Base-by-base conservation (phyloP, 2,888 invertebrate species). In the Hirtodrosophila duncani region DNA sequence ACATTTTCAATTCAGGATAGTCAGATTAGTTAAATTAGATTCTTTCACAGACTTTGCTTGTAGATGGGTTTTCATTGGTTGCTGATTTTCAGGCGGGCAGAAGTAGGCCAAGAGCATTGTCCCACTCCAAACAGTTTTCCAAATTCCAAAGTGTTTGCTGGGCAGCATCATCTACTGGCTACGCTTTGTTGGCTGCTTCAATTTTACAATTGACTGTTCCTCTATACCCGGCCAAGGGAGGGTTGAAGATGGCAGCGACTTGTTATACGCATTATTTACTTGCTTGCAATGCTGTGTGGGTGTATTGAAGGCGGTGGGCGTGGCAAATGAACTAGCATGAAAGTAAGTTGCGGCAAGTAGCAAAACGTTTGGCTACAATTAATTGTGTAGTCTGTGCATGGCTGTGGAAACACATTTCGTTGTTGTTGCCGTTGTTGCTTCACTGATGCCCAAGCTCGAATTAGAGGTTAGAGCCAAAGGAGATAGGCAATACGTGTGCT, bases 211-310 rank as follows among this genome's bases (percentile, higher is more conserved):
- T 67, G 72, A 77, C 67, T 75, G 59, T 79, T 60, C 70, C 52
- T 30, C 52, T 63, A 38, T 34, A 11, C 33, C 18, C 39, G 8
- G 27, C 13, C 10, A 14, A 18, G 17, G 5, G 7, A 20, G 30
- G 5, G 18, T 23, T 31, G 13, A 18, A 38, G 39, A 9, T 3
- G 10, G 17, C 10, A n/a, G 7, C 11, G 75, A 78, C 67, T 81
- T 74, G 75, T 78, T 81, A 74, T 78, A 75, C 75, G 75, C 79
- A 74, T 78, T 75, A 75, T 78, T 75, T 67, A 74, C 67, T 69
- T 63, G 63, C 62, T 62, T 64, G 61, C 64, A 70, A 67, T 59
- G 70, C 75, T 69, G 17, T 10, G 24, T 30, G 45, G 21, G 11
- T 26, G 14, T 31, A 20, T 55, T 11, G 26, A 18, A 9, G 27